Conservation (phyloP, 2,113 vertebrate genomes). For the Neopipo cinnamomea region DNA sequence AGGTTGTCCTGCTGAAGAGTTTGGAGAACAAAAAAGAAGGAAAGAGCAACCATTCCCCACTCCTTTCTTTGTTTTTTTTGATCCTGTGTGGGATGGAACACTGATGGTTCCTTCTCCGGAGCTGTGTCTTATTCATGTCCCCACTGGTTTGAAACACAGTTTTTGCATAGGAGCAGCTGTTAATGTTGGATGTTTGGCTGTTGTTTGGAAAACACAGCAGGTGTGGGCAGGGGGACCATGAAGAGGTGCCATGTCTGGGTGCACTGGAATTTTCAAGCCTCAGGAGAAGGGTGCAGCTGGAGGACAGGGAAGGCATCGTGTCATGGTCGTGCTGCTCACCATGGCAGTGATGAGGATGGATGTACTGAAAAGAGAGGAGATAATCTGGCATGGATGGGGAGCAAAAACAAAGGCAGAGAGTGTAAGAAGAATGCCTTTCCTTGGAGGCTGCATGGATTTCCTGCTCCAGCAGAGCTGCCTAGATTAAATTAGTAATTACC, state of each 20-base stretch:
- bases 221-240: neutral
- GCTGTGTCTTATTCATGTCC: neutral
- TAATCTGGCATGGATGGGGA: neutral
- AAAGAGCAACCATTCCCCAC: neutral
- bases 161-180: neutral
- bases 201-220: neutral
- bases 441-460: neutral
- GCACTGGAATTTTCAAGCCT: neutral
- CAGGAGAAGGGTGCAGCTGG: neutral
- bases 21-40: neutral
- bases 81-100: neutral
- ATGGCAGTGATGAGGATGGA: neutral
- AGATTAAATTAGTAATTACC: slow-evolving; percentile 52
- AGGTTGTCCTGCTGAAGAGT: neutral
- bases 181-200: neutral
- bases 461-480: slow-evolving; percentile 28
- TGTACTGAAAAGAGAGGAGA: neutral
- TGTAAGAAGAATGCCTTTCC: neutral
- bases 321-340: neutral
- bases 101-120: neutral
- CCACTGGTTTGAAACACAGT: neutral
- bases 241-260: neutral
- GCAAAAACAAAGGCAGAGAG: neutral
- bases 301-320: neutral
- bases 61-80: neutral